Evolutionary conservation across 2,888 invertebrate species (phyloP), one percentile per base, ranked within the genome.

Genomic region (Timandra comae): DNA sequence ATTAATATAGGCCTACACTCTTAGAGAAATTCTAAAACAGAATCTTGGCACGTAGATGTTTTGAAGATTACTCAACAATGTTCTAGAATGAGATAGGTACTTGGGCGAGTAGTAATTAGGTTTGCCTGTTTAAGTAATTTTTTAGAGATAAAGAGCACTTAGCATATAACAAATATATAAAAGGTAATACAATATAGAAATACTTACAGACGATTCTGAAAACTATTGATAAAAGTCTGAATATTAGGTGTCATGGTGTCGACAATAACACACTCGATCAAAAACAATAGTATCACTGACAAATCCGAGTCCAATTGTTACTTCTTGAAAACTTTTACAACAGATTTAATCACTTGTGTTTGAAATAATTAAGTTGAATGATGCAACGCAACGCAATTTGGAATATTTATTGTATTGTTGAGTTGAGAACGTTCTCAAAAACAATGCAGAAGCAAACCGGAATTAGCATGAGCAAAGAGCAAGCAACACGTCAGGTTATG

Each of bases 131-230:
- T 8, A 8, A 8, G 22, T 9, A 9, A 9, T 9, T n/a, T 8
- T 4, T 22, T 22, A 9, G 8, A 22, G 22, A 22, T 22, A 9
- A 4, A 22, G 22, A 22, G 8, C 9, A 22, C 9, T 8, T 22
- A 3, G 22, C 9, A 8, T n/a, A n/a, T n/a, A n/a, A 6, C 1
- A 16, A 16, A 16, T 16, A 16, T n/a, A 16, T 16, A 36, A 34
- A 41, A 31, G 27, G 16, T 19, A 13, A 12, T 12, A 26, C 21
- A 29, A 39, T 22, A n/a, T 20, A 34, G 13, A 21, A 38, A 45
- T 70, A 91, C 92, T 91, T 74, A 92, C 92, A 92, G 79, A 63
- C 87, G 89, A 75, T 87, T 89, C 70, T 88, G 89, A 78, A 92
- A 91, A 51, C 91, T 88, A 75, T 91, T 90, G 56, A 91, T 69